Base-by-base conservation (phyloP, 30 jellyfish, hydroid and myxozoan genomes). In the Sanderia malayensis region DNA sequence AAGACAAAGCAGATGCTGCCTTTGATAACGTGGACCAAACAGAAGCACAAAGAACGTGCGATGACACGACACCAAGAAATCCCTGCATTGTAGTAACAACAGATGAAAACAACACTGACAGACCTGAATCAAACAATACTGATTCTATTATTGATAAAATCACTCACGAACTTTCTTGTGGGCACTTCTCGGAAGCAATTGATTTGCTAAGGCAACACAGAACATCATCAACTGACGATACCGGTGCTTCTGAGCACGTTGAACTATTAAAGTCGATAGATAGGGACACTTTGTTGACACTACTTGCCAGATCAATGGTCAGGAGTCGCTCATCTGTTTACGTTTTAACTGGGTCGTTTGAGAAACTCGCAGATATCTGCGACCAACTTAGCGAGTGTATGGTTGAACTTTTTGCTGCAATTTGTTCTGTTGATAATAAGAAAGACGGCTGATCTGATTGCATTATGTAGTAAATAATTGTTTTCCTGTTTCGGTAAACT, bases 341-440 rank as follows among this genome's bases (percentile, higher is more conserved):
- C 33, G 96, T 95, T 32, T 32, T 90, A 21, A 74, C 86, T 46
- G 95, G 92, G 46, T 71, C 96, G 1, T 55, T 76, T 15, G 96
- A 90, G 27, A 66, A 70, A 15, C 46, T 82, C 45, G 76, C 76
- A 17, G 83, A 71, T 1, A 58, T 80, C 17, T 90, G 98, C 55
- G 98, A 90, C 80, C 81, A 90, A 58, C 70, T 90, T 52, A 80
- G 88, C 28, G 98, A 90, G 74, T 87, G 73, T 59, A 70, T 90
- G 90, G 95, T 95, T 1, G 98, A 84, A 44, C 67, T 83, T 34
- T 65, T 90, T 33, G 75, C 96, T 23, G 24, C 45, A n/a, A 62
- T 78, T 76, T 76, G 80, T 62, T 24, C 71, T 4, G 18, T 49
- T 11, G 87, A 76, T 21, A 76, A 76, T 10, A 53, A 45, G 15